These are phyloP conservation scores for Drosophila bocqueti DNA, from an alignment of 1,140 invertebrate species.

Conservation along the genomic window DNA sequence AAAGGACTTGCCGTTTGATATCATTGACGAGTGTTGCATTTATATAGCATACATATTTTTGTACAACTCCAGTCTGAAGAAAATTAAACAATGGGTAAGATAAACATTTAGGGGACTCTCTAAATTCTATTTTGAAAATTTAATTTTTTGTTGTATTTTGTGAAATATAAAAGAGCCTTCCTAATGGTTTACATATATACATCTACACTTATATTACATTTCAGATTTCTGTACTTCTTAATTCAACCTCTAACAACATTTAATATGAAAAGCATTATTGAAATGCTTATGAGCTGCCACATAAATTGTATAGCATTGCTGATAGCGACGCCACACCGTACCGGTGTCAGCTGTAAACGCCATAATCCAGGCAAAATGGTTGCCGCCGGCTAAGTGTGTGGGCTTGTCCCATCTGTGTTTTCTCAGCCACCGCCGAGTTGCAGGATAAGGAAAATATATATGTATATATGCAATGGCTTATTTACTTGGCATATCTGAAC, in stretches of 20 bases:
- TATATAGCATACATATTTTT: conserved; percentile 11
- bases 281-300: neutral
- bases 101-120: neutral
- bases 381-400: conserved; percentile 3
- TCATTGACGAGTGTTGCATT: conserved; percentile 24
- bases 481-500: conserved; percentile 25
- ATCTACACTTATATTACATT: neutral
- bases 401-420: conserved; percentile 45
- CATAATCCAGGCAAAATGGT: conserved; percentile 41
- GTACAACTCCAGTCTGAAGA: neutral
- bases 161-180: neutral
- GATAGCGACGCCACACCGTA: conserved; percentile 12
- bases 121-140: neutral
- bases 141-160: neutral
- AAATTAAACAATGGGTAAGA: neutral
- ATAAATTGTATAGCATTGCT: neutral
- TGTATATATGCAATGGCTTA: conserved; percentile 22
- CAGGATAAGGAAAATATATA: conserved; percentile 17
- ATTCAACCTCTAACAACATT: neutral
- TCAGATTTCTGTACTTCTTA: neutral
- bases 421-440: conserved; percentile 20
- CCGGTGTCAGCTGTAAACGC: conserved; percentile 21
- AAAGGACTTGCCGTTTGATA: conserved; percentile 15
- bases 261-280: neutral
- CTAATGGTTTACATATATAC: no score